Percentiles rank a stretch among this genome's conserved stretches.
phyloP scores from a whole-genome alignment of 2,888 invertebrate species.

The Dolichopus griseipennis region DNA sequence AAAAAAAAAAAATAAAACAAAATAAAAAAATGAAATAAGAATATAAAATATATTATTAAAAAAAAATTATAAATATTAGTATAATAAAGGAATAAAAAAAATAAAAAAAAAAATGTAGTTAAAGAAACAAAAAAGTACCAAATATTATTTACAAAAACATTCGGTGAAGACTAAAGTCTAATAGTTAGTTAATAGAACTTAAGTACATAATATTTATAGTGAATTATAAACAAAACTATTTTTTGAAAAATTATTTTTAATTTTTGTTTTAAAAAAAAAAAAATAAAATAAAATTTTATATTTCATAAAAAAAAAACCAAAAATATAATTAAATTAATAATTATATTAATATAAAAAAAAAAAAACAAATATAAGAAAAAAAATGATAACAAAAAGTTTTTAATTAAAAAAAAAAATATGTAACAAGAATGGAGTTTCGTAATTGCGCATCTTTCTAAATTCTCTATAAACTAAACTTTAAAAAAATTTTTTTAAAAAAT shows the following conservation, averaged over 20 bases:
- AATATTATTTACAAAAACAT: slow-evolving; percentile 6
- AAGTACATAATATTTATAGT: slow-evolving; percentile 6
- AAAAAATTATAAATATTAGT: not conserved
- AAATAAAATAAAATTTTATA: not conserved
- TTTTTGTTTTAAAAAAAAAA: not conserved
- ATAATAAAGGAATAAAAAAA: too few relatives aligned
- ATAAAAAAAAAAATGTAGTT: slow-evolving; percentile 1
- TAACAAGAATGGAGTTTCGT: not conserved
- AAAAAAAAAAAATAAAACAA: not conserved
- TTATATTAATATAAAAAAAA: not conserved
- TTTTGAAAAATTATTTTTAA: slow-evolving; percentile 3
- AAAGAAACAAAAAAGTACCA: slow-evolving; percentile 2
- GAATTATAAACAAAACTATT: slow-evolving; percentile 4
- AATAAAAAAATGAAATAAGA: not conserved
- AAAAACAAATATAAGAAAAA: not conserved
- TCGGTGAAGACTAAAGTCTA: slow-evolving; percentile 6
- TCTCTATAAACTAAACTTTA: not conserved
- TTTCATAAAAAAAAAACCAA: not conserved
- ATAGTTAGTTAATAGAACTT: not conserved
- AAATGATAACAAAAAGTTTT: not conserved
- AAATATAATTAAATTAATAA: not conserved
- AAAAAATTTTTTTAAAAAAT: too few relatives aligned
- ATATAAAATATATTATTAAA: not conserved
- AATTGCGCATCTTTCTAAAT: slow-evolving; percentile 1
- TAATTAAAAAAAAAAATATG: not conserved